Percentiles rank a stretch among this genome's conserved stretches.
These are phyloP conservation scores for Crocuta crocuta DNA, from an alignment of 2,113 vertebrate genomes.

Conservation along the genomic window DNA sequence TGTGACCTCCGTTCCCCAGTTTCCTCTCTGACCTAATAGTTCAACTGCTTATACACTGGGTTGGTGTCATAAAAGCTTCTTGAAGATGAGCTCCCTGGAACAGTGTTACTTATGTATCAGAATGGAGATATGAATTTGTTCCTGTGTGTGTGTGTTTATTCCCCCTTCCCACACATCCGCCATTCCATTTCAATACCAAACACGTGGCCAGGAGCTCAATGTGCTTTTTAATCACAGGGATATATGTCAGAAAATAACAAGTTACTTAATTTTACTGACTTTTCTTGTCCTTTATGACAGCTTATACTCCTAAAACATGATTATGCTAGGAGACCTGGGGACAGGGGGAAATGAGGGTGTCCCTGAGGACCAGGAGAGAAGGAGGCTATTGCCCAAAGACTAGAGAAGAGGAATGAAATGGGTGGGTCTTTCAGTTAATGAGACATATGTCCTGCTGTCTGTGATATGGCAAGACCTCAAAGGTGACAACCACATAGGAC, in stretches of 20 bases:
- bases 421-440: neutral
- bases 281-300: neutral
- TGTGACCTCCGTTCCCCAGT: neutral
- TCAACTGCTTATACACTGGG: neutral
- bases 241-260: neutral
- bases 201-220: neutral
- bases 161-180: neutral
- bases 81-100: neutral
- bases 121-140: neutral
- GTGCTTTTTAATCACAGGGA: neutral
- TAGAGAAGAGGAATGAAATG: neutral
- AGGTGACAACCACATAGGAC: neutral
- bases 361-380: neutral
- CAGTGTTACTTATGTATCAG: neutral
- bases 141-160: neutral
- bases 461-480: neutral
- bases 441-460: neutral
- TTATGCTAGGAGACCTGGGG: neutral
- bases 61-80: neutral
- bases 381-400: neutral
- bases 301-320: neutral
- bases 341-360: neutral
- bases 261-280: neutral
- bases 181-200: neutral
- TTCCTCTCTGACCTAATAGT: neutral